Evolutionary conservation across 2,888 invertebrate species (phyloP).

Genomic region (Amphimallon solstitiale): DNA sequence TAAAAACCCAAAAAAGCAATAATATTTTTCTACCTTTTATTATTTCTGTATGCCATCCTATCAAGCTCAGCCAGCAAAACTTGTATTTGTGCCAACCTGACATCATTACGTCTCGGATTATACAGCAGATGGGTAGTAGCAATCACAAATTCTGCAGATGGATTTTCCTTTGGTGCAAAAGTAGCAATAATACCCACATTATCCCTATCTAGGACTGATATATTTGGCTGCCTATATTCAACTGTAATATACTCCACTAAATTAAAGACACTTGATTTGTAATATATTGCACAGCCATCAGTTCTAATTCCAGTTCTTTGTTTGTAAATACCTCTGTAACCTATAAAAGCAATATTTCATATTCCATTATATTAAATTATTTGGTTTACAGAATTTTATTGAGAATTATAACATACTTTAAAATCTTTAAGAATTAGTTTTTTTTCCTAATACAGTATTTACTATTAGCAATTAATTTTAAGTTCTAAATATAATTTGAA

Average conservation of each 20-base stretch:
- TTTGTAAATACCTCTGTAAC: slow-evolving; percentile 82
- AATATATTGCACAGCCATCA: slow-evolving; percentile 95
- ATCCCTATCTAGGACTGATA: slow-evolving; percentile 79
- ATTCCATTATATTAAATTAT: too few relatives aligned
- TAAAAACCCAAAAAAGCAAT: background rate
- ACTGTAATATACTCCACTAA: slow-evolving; percentile 74
- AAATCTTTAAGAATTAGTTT: too few relatives aligned
- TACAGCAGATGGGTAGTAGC: slow-evolving; percentile 95
- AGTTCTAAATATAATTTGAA: too few relatives aligned
- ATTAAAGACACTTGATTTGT: slow-evolving; percentile 73
- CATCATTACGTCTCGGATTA: slow-evolving; percentile 89
- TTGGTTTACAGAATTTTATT: too few relatives aligned
- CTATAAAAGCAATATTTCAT: too few relatives aligned
- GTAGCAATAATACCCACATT: slow-evolving; percentile 88
- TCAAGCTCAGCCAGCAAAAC: slow-evolving; percentile 87
- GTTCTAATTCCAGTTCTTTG: slow-evolving; percentile 81
- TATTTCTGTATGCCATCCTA: slow-evolving; percentile 70
- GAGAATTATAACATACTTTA: too few relatives aligned
- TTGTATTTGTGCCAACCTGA: slow-evolving; percentile 88
- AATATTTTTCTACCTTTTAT: slow-evolving; percentile 9
- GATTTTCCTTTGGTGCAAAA: slow-evolving; percentile 68
- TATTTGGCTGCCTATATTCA: slow-evolving; percentile 73
- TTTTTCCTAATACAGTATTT: too few relatives aligned
- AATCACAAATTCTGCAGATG: slow-evolving; percentile 73
- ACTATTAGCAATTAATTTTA: too few relatives aligned